Evolutionary conservation across 2,888 invertebrate genomes (phyloP).

Genomic region (Neoaliturus tenellus): DNA sequence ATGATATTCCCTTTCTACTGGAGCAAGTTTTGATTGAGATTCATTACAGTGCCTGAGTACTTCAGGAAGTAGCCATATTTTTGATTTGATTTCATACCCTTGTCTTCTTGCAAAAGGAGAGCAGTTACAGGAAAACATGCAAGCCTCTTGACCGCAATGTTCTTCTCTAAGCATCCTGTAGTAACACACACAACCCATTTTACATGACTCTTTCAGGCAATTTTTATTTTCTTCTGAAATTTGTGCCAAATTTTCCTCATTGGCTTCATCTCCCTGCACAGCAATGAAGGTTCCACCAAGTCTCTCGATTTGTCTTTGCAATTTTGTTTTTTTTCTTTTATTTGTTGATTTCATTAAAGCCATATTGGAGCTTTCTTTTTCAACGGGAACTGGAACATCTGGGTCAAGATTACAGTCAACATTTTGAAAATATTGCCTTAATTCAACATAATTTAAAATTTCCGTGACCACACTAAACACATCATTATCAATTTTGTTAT

Average conservation of each 20-base stretch:
- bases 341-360: background rate
- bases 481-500: background rate
- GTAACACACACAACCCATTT: slow-evolving; percentile 40
- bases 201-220: slow-evolving; percentile 42
- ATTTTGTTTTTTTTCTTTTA: slow-evolving; percentile 31
- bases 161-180: background rate
- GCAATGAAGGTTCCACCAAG: slow-evolving; percentile 49
- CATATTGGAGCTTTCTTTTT: background rate
- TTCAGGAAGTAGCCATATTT: slow-evolving; percentile 38
- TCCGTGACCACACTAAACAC: background rate
- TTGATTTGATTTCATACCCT: slow-evolving; percentile 18
- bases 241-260: slow-evolving; percentile 3
- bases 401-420: slow-evolving; percentile 10
- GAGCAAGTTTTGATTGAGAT: slow-evolving; percentile 28
- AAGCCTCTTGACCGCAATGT: slow-evolving; percentile 40
- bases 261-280: background rate
- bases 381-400: background rate
- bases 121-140: slow-evolving; percentile 49
- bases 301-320: slow-evolving; percentile 44
- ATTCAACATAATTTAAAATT: slow-evolving; percentile 21
- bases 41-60: slow-evolving; percentile 10
- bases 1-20: slow-evolving; percentile 53
- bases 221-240: background rate
- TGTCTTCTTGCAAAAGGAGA: slow-evolving; percentile 9
- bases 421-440: slow-evolving; percentile 5